phyloP scores from a whole-genome alignment of 2,888 invertebrate species.

The Yponomeuta cagnagella region DNA sequence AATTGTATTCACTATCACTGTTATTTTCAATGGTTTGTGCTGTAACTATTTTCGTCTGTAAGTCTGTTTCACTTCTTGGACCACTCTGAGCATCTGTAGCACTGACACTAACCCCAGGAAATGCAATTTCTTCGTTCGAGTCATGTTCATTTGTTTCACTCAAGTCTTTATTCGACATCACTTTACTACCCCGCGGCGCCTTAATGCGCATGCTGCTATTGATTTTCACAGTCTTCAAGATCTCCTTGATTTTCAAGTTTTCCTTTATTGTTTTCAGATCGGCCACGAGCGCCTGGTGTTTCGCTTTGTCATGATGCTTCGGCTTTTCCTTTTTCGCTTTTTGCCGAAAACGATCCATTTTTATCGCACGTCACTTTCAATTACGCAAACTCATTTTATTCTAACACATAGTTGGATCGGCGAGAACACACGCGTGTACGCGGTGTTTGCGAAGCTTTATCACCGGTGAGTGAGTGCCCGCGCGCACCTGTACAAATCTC shows the following conservation, averaged over 20 bases:
- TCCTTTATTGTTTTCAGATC: constrained; percentile 60
- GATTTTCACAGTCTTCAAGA: constrained; percentile 62
- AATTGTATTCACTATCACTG: constrained; percentile 9
- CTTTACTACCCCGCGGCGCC: constrained; percentile 54
- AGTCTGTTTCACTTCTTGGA: constrained; percentile 17
- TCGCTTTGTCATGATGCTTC: constrained; percentile 43
- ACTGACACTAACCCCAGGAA: background rate
- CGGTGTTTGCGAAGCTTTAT: constrained; percentile 3
- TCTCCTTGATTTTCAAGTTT: constrained; percentile 62
- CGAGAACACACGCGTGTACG: background rate
- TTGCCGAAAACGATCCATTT: constrained; percentile 54
- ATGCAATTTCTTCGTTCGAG: constrained; percentile 30
- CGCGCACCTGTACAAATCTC: constrained; percentile 11
- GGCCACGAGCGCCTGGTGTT: constrained; percentile 38
- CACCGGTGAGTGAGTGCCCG: background rate
- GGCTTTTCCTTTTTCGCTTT: constrained; percentile 52
- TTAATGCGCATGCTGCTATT: constrained; percentile 61
- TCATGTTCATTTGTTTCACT: constrained; percentile 43
- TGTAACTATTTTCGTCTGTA: background rate
- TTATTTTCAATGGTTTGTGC: background rate
- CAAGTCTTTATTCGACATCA: constrained; percentile 55
- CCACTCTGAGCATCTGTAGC: constrained; percentile 36
- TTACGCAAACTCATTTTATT: background rate
- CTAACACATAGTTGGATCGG: constrained; percentile 1
- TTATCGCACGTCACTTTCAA: constrained; percentile 14